Base-by-base conservation (phyloP, 2,888 invertebrate genomes). In the Nemurella pictetii region DNA sequence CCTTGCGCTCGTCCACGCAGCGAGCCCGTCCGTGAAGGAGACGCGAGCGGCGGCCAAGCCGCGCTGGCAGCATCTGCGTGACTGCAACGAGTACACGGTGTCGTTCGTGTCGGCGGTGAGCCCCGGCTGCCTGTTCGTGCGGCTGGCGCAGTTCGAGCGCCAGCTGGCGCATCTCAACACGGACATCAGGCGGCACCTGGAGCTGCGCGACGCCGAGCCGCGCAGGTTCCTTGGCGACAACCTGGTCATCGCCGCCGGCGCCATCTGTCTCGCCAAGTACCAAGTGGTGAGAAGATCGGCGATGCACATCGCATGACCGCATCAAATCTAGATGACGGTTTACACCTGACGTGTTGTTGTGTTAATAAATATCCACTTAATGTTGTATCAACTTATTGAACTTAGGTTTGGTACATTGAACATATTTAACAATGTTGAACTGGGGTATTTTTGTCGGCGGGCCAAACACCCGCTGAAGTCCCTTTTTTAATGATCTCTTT, bases 21-120 rank as follows among this genome's bases (percentile, higher is more conserved):
- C 20, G 55, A 55, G 20, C 55, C 20, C 20, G 55, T 20, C 55
- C 1, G 20, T 20, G 20, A 20, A 20, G 20, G 15, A 15, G 15
- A 9, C 28, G 27, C 7, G 27, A 4, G 86, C 86, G 35, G 88
- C 89, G 85, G 86, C 88, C 0, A 85, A 87, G 84, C 89, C 89
- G 1, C 88, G 88, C 9, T 93, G 93, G 93, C 93, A 93, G 0
- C 90, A 92, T 89, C 89, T 94, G 27, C 91, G 92, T 30, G 88
- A 88, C 0, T 89, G 89, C 9, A 89, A 89, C 28, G 88, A 90
- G 78, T 89, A 90, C 15, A 88, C 90, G 77, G 91, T 93, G 2
- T 91, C 90, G 87, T 91, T 93, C 35, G 89, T 91, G 1, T 89
- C 89, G 2, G 92, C 91, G 0, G 88, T 91, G 83, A 90, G 89